Base-by-base conservation (phyloP, 2,888 invertebrate genomes). In the Stenoptilia bipunctidactyla region DNA sequence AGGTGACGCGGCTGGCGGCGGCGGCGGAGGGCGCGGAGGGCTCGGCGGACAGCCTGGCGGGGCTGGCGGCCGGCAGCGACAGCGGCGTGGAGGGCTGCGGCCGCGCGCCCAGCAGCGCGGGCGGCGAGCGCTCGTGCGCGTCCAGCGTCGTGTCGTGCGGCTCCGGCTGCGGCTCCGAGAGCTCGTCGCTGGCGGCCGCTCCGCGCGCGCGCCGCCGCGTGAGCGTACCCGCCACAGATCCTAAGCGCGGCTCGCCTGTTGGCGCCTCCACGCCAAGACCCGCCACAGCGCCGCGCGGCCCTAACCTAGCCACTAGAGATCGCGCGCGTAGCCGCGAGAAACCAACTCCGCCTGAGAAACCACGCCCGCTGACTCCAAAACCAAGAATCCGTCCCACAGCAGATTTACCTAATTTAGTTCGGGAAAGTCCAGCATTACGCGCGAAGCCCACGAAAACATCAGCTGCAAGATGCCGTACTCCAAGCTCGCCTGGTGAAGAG, bases 141-240 rank as follows among this genome's bases (percentile, higher is more conserved):
- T 92, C 92, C 33, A 92, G 92, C 47, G 87, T 92, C 44, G 89
- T 91, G 14, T 92, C 92, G 45, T 92, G 90, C 60, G 91, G 90
- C 48, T 92, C 92, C 1, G 92, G 91, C 5, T 90, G 90, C 56
- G 92, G 92, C 37, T 92, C 92, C 50, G 93, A 93, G 58, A 92
- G 92, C 62, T 92, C 92, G 0, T 92, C 92, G 0, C 68, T 92
- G 27, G 87, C 89, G 2, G 76, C 68, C 12, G 72, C 84, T 10
- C 79, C 84, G 14, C 72, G 85, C 10, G 70, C 74, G 1, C 62
- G 74, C 9, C 77, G 85, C 27, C 87, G 88, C 44, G 89, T 88
- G 53, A 89, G 87, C 61, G 85, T 88, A 9, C 80, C 80, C 36
- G 73, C 86, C 44, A 62, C 82, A 15, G 89, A 89, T 47, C 79